Evolutionary conservation across 2,888 invertebrate genomes (phyloP).

Genomic region (Sesia apiformis): DNA sequence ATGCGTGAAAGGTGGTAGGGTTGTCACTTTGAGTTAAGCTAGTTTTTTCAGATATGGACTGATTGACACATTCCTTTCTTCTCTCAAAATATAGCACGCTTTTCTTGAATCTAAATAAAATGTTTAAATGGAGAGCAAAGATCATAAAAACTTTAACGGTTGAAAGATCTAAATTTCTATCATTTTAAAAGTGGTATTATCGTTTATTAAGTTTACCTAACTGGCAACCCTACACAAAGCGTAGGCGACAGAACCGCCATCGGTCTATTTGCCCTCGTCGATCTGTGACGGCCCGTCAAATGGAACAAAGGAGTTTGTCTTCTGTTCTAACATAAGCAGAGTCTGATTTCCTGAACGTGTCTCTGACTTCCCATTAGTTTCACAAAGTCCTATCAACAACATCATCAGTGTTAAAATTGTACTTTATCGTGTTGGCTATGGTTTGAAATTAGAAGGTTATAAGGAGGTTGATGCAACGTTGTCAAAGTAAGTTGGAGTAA

Average conservation of each 20-base stretch:
- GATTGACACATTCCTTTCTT: too few species aligned
- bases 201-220: neutral
- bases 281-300: conserved; percentile 42
- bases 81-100: too few species aligned
- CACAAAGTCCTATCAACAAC: conserved; percentile 5
- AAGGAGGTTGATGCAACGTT: conserved; percentile 15
- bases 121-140: too few species aligned
- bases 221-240: conserved; percentile 7
- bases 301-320: conserved; percentile 62
- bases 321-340: conserved; percentile 59
- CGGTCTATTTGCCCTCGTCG: conserved; percentile 47
- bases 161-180: too few species aligned
- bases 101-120: too few species aligned
- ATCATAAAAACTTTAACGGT: too few species aligned
- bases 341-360: conserved; percentile 63
- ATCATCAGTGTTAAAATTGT: neutral
- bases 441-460: neutral
- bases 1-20: conserved; percentile 14
- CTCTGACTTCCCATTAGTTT: conserved; percentile 24
- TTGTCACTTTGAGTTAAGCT: neutral
- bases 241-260: conserved; percentile 49
- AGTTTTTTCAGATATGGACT: too few species aligned
- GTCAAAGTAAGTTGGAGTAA: conserved; percentile 28
- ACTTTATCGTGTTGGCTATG: neutral
- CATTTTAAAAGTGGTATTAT: too few species aligned